Base-by-base conservation (phyloP, 2,113 vertebrate genomes). In the Myrmecophaga tridactyla region DNA sequence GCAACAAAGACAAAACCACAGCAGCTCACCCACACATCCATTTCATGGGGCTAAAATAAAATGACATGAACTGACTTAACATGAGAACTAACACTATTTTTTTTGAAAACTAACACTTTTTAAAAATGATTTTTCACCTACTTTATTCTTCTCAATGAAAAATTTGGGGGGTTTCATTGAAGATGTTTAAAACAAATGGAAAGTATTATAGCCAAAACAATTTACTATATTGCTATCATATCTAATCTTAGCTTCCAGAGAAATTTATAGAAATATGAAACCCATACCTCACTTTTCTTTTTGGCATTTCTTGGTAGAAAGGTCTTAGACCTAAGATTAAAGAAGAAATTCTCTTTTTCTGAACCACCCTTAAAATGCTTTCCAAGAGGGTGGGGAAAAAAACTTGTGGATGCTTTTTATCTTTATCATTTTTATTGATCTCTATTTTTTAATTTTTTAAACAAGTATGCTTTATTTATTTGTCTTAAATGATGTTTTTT, bases 381-480 rank as follows among this genome's bases (percentile, higher is more conserved):
- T 69, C 70, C 17, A 75, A 69, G 5, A 29, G 9, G 0, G 41
- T 62, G 14, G 12, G 8, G 63, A n/a, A 36, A 7, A 11, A 82
- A 36, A 2, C 69, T 73, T 86, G 23, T 27, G 20, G 29, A 58
- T 48, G 13, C 76, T 34, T 87, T 65, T 90, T 69, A 75, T 46
- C 31, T 80, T 63, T 76, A 77, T 70, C 60, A 76, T 29, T 82
- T 88, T 91, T 69, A 18, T 14, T 86, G 20, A 48, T 51, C 25
- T 92, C 80, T 87, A 53, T 41, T 96, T 86, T 90, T n/a, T 88
- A 23, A n/a, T 77, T 90, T 90, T 76, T 65, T 85, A 46, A 85
- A 80, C 53, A 27, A 76, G 53, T 34, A 65, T 51, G 6, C 48
- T 21, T 90, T 69, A 36, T 41, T 58, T 85, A n/a, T 51, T 18